Percentiles rank a stretch among this genome's conserved stretches.
phyloP scores from a whole-genome alignment of 2,113 vertebrate genomes.

The Tetraodon nigroviridis region DNA sequence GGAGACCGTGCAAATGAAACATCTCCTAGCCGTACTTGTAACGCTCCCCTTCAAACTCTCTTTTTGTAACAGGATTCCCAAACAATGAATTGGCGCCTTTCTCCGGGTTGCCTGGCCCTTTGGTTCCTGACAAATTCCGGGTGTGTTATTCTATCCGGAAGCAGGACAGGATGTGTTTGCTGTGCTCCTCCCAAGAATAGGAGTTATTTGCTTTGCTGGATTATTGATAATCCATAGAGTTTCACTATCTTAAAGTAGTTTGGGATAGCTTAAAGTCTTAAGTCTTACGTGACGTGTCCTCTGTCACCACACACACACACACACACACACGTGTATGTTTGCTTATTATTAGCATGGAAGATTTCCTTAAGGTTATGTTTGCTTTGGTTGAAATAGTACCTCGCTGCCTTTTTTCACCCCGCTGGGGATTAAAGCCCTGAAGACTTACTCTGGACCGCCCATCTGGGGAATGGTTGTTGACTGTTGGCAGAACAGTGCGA shows the following conservation, averaged over 20 bases:
- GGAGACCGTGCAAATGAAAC: no score
- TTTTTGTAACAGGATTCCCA: neutral
- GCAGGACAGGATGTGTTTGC: slow-evolving; percentile 40
- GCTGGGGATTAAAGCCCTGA: slow-evolving; percentile 6
- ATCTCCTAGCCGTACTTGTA: no score
- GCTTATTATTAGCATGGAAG: slow-evolving; percentile 1
- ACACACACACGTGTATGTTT: neutral
- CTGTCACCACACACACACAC: no score
- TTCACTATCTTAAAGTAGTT: neutral
- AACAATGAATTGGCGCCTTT: neutral
- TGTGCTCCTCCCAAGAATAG: neutral
- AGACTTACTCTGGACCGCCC: neutral
- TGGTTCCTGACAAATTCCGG: slow-evolving; percentile 23
- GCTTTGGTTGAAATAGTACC: slow-evolving; percentile 22
- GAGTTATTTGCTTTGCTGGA: slow-evolving; percentile 29
- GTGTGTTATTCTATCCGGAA: slow-evolving; percentile 45
- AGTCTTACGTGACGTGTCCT: no score
- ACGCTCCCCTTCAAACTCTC: neutral
- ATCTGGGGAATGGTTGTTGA: slow-evolving; percentile 16
- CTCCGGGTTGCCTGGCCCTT: slow-evolving; percentile 7
- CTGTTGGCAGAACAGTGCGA: neutral
- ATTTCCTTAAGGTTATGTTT: neutral
- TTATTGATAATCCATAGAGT: neutral
- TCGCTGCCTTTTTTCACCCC: slow-evolving; percentile 8
- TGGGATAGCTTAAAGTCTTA: no score